phyloP scores from a whole-genome alignment of 2,797 vertebrate genomes.

The Distichodus sexfasciatus region DNA sequence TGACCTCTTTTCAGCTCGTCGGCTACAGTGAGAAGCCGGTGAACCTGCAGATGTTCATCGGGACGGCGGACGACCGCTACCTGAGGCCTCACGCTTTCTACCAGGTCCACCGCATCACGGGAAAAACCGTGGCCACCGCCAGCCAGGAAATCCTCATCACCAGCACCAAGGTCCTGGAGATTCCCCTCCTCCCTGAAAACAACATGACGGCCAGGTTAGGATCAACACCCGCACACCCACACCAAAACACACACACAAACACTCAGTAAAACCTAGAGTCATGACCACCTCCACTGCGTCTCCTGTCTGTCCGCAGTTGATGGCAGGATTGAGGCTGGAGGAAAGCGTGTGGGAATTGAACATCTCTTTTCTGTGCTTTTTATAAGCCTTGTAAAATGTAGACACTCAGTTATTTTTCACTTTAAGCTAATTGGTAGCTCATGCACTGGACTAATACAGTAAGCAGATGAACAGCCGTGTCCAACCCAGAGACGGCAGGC shows the following conservation, averaged over 20 bases:
- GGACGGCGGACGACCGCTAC: constrained; percentile 96
- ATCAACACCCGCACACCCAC: neutral
- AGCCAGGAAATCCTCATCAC: constrained; percentile 94
- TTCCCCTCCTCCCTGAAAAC: constrained; percentile 96
- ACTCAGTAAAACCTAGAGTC: too few species aligned
- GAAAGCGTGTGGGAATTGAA: too few species aligned
- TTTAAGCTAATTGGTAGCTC: neutral
- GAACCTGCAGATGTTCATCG: constrained; percentile 99
- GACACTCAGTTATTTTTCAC: neutral
- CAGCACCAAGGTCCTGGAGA: constrained; percentile 97
- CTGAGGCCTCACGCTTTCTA: constrained; percentile 97
- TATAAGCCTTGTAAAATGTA: constrained; percentile 3
- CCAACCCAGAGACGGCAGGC: too few species aligned
- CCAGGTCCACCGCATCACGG: constrained; percentile 98
- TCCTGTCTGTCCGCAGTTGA: too few species aligned
- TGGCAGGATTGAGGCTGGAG: too few species aligned
- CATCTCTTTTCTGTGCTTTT: too few species aligned
- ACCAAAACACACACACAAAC: too few species aligned
- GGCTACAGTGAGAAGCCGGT: constrained; percentile 95
- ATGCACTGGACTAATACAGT: neutral
- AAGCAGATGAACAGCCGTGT: neutral
- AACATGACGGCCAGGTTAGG: constrained; percentile 93
- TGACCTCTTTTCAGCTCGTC: constrained; percentile 77
- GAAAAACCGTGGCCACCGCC: constrained; percentile 96
- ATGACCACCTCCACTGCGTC: too few species aligned